Percentiles rank a stretch among this genome's conserved stretches.
Evolutionary conservation across 2,797 vertebrate genomes (phyloP).

Genomic region (Falco peregrinus): DNA sequence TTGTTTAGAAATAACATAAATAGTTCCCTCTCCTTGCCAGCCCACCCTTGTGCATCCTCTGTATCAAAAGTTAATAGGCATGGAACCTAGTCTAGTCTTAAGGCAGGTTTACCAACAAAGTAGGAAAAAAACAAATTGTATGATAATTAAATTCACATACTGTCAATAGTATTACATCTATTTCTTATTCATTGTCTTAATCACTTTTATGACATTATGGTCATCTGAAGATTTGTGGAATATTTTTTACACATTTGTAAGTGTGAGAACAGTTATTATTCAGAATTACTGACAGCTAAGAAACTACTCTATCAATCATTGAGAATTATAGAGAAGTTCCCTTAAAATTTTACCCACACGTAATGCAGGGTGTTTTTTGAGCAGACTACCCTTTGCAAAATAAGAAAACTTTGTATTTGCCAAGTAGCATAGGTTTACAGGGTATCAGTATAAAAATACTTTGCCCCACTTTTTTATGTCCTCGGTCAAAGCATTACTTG

Average conservation of each 20-base stretch:
- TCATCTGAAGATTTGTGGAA: background rate
- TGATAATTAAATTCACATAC: background rate
- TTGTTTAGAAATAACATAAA: background rate
- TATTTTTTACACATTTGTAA: background rate
- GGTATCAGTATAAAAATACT: conserved; percentile 71
- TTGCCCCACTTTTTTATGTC: conserved; percentile 12
- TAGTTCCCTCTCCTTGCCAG: background rate
- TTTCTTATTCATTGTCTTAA: background rate
- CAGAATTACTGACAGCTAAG: background rate
- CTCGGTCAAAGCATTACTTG: conserved; percentile 4
- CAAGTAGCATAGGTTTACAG: conserved; percentile 65
- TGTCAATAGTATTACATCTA: background rate
- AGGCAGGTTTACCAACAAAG: background rate
- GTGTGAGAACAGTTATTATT: background rate
- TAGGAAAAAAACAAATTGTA: background rate
- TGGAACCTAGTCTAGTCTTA: background rate
- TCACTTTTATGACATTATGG: background rate
- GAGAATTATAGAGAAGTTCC: background rate
- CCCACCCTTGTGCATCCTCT: background rate
- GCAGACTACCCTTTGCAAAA: conserved; percentile 36
- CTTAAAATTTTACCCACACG: conserved; percentile 12
- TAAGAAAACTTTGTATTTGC: conserved; percentile 59
- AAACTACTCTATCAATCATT: background rate
- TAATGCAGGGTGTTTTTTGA: conserved; percentile 33
- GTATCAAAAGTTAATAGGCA: background rate